Base-by-base conservation (phyloP, 2,888 invertebrate species). In the Meghimatium bilineatum region DNA sequence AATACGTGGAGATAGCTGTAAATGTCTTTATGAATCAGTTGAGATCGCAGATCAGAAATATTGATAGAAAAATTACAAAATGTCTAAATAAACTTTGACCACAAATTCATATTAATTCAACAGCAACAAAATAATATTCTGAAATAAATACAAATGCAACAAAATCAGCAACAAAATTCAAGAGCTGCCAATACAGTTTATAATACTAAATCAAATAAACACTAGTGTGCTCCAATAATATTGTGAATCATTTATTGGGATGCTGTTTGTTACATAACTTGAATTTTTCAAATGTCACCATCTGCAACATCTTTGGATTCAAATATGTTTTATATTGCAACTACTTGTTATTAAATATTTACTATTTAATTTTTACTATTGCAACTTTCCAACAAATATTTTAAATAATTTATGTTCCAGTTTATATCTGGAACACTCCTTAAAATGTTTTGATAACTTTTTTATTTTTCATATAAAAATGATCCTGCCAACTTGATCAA, bases 91-190 rank as follows among this genome's bases (percentile, higher is more conserved):
- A 56, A 3, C 60, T 66, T 17, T 32, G 14, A 10, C 32, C 8
- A 63, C 20, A 44, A 66, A 32, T 32, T 66, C 66, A 32, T 2
- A 32, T 32, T 17, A 32, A 10, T 63, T 63, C n/a, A n/a, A 63
- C 63, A 63, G 29, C 8, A 71, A 71, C 36, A 38, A 71, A 71
- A 71, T 26, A 23, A 20, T 36, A 71, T 71, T 71, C 71, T 26
- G 0, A 38, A 71, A 32, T 71, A 6, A 3, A 23, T 38, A 8
- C 5, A 36, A 38, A 71, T 26, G 23, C 36, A 71, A 71, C 38
- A 71, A 74, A 74, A 8, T 74, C 32, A 52, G 52, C 52, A 74
- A 74, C 32, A 74, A 52, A 74, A 74, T 52, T 52, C 49, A 74
- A 49, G 1, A 49, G 52, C 74, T 74, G 74, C 74, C 74, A 17